Evolutionary conservation across 2,888 invertebrate species (phyloP).

Genomic region (Drosophila lutescens): DNA sequence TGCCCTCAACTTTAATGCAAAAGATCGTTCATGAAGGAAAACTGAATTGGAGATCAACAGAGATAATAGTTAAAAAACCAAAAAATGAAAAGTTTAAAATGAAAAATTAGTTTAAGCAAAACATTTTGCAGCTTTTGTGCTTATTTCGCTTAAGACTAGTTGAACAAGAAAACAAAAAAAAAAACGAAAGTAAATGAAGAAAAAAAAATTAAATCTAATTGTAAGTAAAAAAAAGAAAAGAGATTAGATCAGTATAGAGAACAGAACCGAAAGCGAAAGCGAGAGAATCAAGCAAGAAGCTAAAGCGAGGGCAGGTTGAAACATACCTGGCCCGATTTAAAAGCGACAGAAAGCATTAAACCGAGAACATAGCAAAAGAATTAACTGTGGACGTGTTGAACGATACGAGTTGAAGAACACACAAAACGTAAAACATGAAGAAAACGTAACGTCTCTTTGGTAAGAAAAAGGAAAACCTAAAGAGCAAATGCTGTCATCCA

Average conservation of each 20-base stretch:
- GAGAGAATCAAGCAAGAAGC: conserved; percentile 44
- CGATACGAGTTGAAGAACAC: conserved; percentile 19
- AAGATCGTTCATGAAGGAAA: conserved; percentile 71
- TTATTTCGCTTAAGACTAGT: conserved; percentile 81
- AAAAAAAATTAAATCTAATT: conserved; percentile 61
- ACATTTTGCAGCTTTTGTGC: conserved; percentile 80
- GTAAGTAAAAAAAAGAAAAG: conserved; percentile 62
- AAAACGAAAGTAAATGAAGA: conserved; percentile 50
- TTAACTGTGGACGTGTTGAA: conserved; percentile 42
- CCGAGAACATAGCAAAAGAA: conserved; percentile 73
- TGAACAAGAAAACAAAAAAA: conserved; percentile 63
- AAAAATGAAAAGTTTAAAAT: conserved; percentile 51
- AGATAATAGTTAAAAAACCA: conserved; percentile 37
- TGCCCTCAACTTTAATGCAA: conserved; percentile 70
- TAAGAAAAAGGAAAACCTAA: conserved; percentile 52
- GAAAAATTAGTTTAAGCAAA: conserved; percentile 77
- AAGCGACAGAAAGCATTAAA: conserved; percentile 32
- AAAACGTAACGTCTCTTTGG: conserved; percentile 60
- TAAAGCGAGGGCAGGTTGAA: conserved; percentile 23
- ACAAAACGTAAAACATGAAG: conserved; percentile 42
- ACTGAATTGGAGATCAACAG: conserved; percentile 51
- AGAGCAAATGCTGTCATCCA: conserved; percentile 57
- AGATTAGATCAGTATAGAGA: conserved; percentile 41
- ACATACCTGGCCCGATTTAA: conserved; percentile 12
- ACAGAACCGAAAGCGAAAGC: conserved; percentile 31